Base-by-base conservation (phyloP, 2,888 invertebrate species). In the Cylindroiulus punctatus region DNA sequence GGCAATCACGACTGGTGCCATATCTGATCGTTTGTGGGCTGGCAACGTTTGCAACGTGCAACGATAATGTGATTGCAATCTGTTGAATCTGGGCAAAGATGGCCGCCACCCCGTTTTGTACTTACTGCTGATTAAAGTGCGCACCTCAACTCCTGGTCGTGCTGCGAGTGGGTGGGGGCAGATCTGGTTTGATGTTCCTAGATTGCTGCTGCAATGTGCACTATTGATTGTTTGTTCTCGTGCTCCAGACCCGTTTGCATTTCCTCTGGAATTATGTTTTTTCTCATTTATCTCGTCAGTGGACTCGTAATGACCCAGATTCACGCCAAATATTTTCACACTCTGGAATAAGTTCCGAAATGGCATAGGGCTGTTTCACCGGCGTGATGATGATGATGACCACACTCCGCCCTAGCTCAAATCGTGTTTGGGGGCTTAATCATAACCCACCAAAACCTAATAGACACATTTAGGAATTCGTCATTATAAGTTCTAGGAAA, bases 161-260 rank as follows among this genome's bases (percentile, higher is more conserved):
- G 76, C 26, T 76, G 76, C 30, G 30, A 30, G 76, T 76, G 26
- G 76, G 76, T 76, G 76, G 76, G 26, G 76, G 76, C 76, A 30
- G 30, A 76, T 76, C 76, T 76, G 26, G 76, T 76, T 76, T 76
- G 76, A 76, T 76, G 30, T 76, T 30, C 30, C 10, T 14, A 26
- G 76, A 76, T 76, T 76, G 76, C 26, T 76, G 30, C 76, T 10
- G 30, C 76, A 76, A 30, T 76, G 76, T 76, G 76, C 76, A 14
- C 76, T 76, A 76, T 76, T 76, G 76, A 76, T 76, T 76, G 76
- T 76, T 76, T 76, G 76, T 76, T 76, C 76, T 76, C 76, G 76
- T 76, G 76, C 76, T 76, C 30, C 1, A 76, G 76, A 30, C 30
- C 14, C 76, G 76, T 76, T 76, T 76, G 30, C 76, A 30, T 76